These are phyloP conservation scores for Epinotia bilunana DNA, from an alignment of 2,888 invertebrate genomes.

Conservation along the genomic window DNA sequence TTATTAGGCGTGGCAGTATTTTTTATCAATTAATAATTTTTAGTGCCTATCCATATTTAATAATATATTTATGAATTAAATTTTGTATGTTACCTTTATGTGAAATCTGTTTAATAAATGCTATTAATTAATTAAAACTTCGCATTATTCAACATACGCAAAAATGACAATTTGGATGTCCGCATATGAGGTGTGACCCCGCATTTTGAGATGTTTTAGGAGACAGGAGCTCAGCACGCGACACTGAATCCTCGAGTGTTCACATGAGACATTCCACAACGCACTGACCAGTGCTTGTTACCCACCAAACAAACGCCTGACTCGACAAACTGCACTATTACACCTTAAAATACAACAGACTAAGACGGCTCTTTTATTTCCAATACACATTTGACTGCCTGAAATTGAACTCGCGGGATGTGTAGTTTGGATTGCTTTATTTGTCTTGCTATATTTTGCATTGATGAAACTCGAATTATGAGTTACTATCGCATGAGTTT, in stretches of 20 bases:
- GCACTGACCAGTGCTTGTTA: slow-evolving; percentile 62
- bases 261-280: slow-evolving; percentile 55
- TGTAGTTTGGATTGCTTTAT: neutral
- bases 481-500: too few species aligned
- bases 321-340: neutral
- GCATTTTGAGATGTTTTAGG: slow-evolving; percentile 36
- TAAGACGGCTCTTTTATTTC: slow-evolving; percentile 17
- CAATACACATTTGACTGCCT: neutral
- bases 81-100: slow-evolving; percentile 83
- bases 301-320: slow-evolving; percentile 59
- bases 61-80: slow-evolving; percentile 75
- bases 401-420: neutral
- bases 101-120: slow-evolving; percentile 82
- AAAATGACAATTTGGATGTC: slow-evolving; percentile 44
- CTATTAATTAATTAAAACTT: slow-evolving; percentile 78
- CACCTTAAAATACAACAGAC: slow-evolving; percentile 3
- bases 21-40: slow-evolving; percentile 72
- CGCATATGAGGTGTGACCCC: slow-evolving; percentile 44
- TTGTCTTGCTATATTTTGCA: neutral
- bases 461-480: neutral
- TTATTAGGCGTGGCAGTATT: slow-evolving; percentile 81
- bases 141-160: slow-evolving; percentile 79
- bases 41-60: slow-evolving; percentile 76
- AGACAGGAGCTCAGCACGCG: slow-evolving; percentile 14
- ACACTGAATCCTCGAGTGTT: slow-evolving; percentile 23